phyloP scores from a whole-genome alignment of 2,113 vertebrate genomes.

The Scortum barcoo region DNA sequence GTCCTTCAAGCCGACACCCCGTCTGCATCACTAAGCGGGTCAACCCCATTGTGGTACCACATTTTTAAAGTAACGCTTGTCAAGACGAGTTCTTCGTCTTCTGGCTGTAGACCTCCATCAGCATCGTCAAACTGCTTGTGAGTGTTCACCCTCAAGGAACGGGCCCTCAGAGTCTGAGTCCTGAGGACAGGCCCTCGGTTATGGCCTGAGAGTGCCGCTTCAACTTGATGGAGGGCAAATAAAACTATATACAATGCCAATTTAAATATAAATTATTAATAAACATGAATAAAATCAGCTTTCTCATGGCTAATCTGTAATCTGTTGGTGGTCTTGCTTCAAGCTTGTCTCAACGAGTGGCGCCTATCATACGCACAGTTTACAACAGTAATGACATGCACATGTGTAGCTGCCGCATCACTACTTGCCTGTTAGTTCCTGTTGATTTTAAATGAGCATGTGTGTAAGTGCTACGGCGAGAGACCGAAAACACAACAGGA shows the following conservation, averaged over 20 bases:
- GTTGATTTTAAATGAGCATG: background rate
- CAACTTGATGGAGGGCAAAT: background rate
- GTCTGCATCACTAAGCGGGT: slow-evolving; percentile 5
- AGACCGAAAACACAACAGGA: slow-evolving; percentile 14
- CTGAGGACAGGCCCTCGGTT: background rate
- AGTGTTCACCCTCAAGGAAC: background rate
- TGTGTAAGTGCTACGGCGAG: background rate
- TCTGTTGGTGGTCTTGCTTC: background rate
- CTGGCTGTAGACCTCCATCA: background rate
- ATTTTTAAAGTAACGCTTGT: slow-evolving; percentile 13
- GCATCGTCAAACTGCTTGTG: background rate
- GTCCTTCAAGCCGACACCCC: background rate
- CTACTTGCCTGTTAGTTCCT: background rate
- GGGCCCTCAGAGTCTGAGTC: background rate
- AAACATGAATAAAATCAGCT: background rate
- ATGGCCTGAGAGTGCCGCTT: background rate
- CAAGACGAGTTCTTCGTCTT: background rate
- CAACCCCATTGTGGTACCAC: background rate
- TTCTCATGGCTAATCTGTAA: background rate
- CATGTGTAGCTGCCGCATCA: background rate
- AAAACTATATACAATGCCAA: background rate
- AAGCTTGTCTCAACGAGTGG: background rate
- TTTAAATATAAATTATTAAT: background rate
- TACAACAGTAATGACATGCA: background rate
- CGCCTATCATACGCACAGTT: background rate